Evolutionary conservation across 2,113 vertebrate species (phyloP).

Genomic region (Spermophilus dauricus): DNA sequence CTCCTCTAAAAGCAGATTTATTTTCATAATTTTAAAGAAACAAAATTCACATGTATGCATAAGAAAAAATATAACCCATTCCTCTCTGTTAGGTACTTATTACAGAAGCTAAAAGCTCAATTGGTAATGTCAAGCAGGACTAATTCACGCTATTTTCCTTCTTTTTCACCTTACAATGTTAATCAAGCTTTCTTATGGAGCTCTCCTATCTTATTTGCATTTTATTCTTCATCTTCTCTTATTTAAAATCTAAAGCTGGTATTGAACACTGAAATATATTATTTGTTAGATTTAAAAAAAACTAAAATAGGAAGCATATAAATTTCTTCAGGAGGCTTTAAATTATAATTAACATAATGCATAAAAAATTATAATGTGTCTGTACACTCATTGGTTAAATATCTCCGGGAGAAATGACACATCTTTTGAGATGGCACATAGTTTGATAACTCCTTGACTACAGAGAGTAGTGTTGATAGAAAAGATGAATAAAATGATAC

Average conservation of each 20-base stretch:
- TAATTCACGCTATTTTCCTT: slow-evolving; percentile 45
- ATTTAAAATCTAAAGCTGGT: slow-evolving; percentile 54
- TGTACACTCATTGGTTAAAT: slow-evolving; percentile 19
- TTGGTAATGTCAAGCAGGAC: neutral
- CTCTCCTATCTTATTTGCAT: slow-evolving; percentile 14
- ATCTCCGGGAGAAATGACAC: neutral
- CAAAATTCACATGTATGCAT: slow-evolving; percentile 69
- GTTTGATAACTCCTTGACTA: neutral
- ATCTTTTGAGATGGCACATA: neutral
- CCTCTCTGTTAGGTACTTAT: slow-evolving; percentile 46
- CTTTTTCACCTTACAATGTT: neutral
- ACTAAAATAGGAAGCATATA: slow-evolving; percentile 14
- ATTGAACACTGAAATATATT: slow-evolving; percentile 28
- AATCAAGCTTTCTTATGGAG: slow-evolving; percentile 38
- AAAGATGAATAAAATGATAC: slow-evolving; percentile 15
- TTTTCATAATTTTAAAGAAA: slow-evolving; percentile 86
- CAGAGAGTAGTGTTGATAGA: neutral
- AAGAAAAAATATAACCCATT: slow-evolving; percentile 68
- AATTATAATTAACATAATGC: slow-evolving; percentile 28
- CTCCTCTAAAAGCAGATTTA: slow-evolving; percentile 72
- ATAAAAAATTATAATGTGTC: neutral
- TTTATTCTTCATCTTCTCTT: slow-evolving; percentile 35
- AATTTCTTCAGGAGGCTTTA: neutral
- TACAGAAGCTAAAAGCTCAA: slow-evolving; percentile 60
- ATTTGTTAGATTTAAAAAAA: slow-evolving; percentile 28